Evolutionary conservation across 2,888 invertebrate species (phyloP), one percentile per base, ranked within the genome.

Genomic region (Diplazon laetatorius): DNA sequence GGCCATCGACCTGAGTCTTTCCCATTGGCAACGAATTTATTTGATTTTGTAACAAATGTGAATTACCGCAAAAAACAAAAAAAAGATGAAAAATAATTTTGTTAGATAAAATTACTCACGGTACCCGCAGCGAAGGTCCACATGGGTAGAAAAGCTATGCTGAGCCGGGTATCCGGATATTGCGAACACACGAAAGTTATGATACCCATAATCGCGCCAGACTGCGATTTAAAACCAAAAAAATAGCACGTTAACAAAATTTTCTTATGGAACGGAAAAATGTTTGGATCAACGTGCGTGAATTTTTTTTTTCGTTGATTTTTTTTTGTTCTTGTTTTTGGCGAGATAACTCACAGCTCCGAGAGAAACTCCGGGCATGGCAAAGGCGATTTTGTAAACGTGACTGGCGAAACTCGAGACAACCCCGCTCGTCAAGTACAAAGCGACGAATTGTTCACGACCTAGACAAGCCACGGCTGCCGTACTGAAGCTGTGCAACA

Each of bases 171-270:
- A 82, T 99, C 96, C 4, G 99, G 99, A 91, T 95, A 96, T 87
- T 96, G 95, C 63, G 95, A 93, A 90, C 98, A 99, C 0, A 97
- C 95, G 88, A 95, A 97, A 22, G 96, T 96, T 77, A 99, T 91
- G 60, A 99, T 93, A 22, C 96, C 95, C 95, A 98, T 96, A 84
- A 99, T 97, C 62, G 99, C 98, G 76, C 99, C 99, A 37, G 98
- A 98, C 97, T 98, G 91, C 83, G 93, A 69, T 86, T n/a, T n/a
- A 10, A 65, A 48, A 22, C 35, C 42, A 37, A 46, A 30, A 39
- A 37, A 80, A 14, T 42, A 16, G 44, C 30, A n/a, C n/a, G n/a
- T n/a, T n/a, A n/a, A n/a, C n/a, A n/a, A n/a, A n/a, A n/a, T n/a
- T n/a, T n/a, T n/a, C n/a, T n/a, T n/a, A n/a, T n/a, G n/a, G n/a